Base-by-base conservation (phyloP, 2,113 vertebrate genomes). In the Falco punctatus region DNA sequence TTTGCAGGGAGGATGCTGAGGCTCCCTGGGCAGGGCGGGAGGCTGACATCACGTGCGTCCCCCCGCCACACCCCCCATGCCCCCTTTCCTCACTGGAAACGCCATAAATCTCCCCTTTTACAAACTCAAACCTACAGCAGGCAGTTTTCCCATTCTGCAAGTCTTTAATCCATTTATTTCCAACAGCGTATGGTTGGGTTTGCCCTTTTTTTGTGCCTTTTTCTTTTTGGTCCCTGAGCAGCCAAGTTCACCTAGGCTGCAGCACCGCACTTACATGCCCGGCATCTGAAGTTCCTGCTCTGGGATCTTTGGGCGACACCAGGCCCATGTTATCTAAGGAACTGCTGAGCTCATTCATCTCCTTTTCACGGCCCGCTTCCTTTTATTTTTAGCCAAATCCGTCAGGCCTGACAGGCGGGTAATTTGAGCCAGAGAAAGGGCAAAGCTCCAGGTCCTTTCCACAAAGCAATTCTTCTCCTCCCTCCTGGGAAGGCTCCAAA, bases 371-470 rank as follows among this genome's bases (percentile, higher is more conserved):
- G 98, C 98, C 97, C 94, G 98, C 97, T 99, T 99, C 98, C 98
- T 99, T 99, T 99, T 99, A 99, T 99, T 99, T 99, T 98, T 99
- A 98, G 98, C 99, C 98, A 98, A 98, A 99, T 99, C 98, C 98
- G 98, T 99, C 98, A 99, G 98, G 97, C 98, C 98, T 99, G 98
- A 99, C 98, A 99, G 98, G 98, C 98, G 98, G 97, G 98, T 99
- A 99, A 99, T 99, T 98, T 98, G 98, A 99, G 98, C 98, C 98
- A 98, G 98, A 98, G 95, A 96, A 97, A 98, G 98, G 98, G 98
- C 98, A 98, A 97, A 95, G 97, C 98, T 99, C 98, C 98, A 98
- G 98, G 98, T 98, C 98, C 98, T 97, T 97, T 98, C 98, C 97
- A 98, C 98, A 98, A 98, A 99, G 98, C 98, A 98, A 98, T 98